Evolutionary conservation across 2,797 vertebrate genomes (phyloP).

Genomic region (Lates japonicus): DNA sequence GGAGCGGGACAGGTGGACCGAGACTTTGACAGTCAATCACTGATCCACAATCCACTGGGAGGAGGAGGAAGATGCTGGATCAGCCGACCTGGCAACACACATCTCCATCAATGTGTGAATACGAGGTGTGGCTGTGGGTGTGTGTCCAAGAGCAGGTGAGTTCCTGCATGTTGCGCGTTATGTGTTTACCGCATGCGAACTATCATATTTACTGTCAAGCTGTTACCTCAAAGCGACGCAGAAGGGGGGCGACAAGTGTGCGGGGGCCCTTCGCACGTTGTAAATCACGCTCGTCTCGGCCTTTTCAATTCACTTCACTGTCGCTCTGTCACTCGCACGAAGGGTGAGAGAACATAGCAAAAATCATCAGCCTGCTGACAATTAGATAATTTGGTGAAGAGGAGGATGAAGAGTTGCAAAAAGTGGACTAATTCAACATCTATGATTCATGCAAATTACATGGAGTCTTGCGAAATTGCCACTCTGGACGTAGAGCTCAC

Average conservation of each 20-base stretch:
- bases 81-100: constrained; percentile 65
- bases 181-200: background rate
- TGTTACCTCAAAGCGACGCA: background rate
- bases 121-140: background rate
- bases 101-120: constrained; percentile 18
- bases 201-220: constrained; percentile 8
- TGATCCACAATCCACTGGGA: constrained; percentile 59
- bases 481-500: background rate
- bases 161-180: background rate
- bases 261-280: background rate
- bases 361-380: background rate
- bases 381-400: constrained; percentile 8
- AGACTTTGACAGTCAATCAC: constrained; percentile 65
- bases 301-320: constrained; percentile 22
- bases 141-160: background rate
- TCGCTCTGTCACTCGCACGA: background rate
- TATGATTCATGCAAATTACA: background rate
- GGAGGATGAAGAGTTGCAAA: background rate
- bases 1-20: constrained; percentile 56
- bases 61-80: constrained; percentile 55
- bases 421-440: background rate
- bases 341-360: background rate
- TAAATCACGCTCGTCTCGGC: constrained; percentile 40
- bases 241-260: too few relatives aligned
- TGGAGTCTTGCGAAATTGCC: background rate